Evolutionary conservation across 2,888 invertebrate species (phyloP).

Genomic region (Papilio demoleus): DNA sequence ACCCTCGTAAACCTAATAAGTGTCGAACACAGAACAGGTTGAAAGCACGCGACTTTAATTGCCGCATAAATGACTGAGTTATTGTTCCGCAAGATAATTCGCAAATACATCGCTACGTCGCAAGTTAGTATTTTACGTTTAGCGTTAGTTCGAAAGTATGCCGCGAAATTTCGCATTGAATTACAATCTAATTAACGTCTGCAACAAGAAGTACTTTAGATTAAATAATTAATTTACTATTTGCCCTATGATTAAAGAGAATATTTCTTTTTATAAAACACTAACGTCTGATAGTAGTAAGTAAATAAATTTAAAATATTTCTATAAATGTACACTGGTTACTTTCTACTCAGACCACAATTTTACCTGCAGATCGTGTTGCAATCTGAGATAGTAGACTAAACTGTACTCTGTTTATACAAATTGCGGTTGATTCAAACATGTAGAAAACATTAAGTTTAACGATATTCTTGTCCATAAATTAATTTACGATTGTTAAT

Average conservation of each 20-base stretch:
- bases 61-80: slow-evolving; percentile 16
- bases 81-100: slow-evolving; percentile 14
- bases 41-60: slow-evolving; percentile 22
- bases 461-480: background rate
- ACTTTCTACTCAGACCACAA: background rate
- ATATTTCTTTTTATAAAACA: no score
- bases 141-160: slow-evolving; percentile 7
- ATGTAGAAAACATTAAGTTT: background rate
- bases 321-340: background rate
- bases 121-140: background rate
- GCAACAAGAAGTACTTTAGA: background rate
- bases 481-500: background rate
- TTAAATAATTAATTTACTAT: background rate
- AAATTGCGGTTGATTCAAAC: background rate
- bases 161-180: background rate
- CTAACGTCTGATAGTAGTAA: no score
- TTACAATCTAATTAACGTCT: background rate
- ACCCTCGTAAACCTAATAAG: slow-evolving; percentile 45
- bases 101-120: slow-evolving; percentile 9
- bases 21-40: slow-evolving; percentile 31
- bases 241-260: no score
- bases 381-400: background rate
- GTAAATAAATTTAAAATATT: background rate
- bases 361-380: slow-evolving; percentile 1
- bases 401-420: background rate